Evolutionary conservation across 2,113 vertebrate species (phyloP).

Genomic region (Gallinago jamesoni): DNA sequence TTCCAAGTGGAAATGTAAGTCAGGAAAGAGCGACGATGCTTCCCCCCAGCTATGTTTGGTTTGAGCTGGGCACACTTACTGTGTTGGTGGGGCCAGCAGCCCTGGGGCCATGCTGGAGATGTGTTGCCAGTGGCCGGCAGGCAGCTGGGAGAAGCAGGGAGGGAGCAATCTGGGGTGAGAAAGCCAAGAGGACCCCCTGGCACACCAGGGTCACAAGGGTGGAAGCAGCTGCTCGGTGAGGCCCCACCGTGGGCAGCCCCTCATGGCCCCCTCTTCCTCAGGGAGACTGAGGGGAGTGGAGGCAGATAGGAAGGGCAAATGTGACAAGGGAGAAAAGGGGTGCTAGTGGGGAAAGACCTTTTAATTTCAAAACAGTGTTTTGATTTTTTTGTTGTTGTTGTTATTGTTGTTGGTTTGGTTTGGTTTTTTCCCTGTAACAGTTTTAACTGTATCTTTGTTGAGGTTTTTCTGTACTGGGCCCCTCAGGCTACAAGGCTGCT

Average conservation of each 20-base stretch:
- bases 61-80: too few species aligned
- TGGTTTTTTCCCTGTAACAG: not conserved
- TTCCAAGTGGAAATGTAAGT: not conserved
- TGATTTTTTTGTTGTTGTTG: not conserved
- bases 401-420: too few species aligned
- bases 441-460: not conserved
- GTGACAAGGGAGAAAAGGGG: not conserved
- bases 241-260: accelerated
- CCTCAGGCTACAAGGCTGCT: not conserved
- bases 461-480: not conserved
- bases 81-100: accelerated
- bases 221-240: not conserved
- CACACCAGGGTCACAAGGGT: accelerated
- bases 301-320: accelerated
- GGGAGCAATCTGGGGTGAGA: not conserved
- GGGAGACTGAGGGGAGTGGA: not conserved
- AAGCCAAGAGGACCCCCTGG: not conserved
- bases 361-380: not conserved
- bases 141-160: not conserved
- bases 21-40: not conserved
- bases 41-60: not conserved
- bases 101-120: too few species aligned
- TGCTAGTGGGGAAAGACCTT: not conserved
- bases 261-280: not conserved
- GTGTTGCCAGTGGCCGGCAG: accelerated